These are phyloP conservation scores for Cloeon dipterum DNA, from an alignment of 2,888 invertebrate species.

Conservation along the genomic window DNA sequence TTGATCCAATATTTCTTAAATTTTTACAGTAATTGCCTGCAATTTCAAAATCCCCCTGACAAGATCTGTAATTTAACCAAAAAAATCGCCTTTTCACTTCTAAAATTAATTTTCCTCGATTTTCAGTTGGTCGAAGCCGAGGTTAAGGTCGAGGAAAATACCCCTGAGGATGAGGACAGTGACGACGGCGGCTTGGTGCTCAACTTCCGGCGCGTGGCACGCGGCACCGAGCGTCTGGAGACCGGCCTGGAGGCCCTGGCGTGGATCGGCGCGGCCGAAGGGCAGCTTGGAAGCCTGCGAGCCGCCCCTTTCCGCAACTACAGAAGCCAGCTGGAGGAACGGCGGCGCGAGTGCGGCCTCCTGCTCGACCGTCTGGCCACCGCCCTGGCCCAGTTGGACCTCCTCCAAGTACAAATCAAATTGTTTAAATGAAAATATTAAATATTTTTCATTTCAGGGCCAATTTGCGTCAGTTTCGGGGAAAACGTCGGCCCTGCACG, in stretches of 20 bases:
- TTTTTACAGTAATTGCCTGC: too few species aligned
- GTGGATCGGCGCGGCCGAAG: conserved; percentile 51
- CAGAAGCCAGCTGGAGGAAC: conserved; percentile 40
- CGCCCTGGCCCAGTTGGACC: not conserved
- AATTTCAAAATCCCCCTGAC: too few species aligned
- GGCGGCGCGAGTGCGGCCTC: conserved; percentile 41
- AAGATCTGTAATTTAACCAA: too few species aligned
- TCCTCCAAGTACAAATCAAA: not conserved
- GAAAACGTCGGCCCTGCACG: conserved; percentile 79
- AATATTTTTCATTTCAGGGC: not conserved
- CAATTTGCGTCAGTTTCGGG: conserved; percentile 73
- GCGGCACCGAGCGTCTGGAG: too few species aligned
- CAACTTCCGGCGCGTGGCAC: too few species aligned
- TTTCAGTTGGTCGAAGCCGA: conserved; percentile 5
- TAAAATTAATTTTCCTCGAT: too few species aligned
- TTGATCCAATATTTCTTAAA: too few species aligned
- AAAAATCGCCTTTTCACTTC: too few species aligned
- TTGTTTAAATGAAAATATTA: too few species aligned
- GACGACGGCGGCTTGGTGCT: conserved; percentile 5
- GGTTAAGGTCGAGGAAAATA: conserved; percentile 1
- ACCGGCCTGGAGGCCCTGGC: conserved; percentile 43
- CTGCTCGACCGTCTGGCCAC: conserved; percentile 32
- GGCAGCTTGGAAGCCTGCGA: conserved; percentile 41
- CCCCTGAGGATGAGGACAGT: conserved; percentile 5
- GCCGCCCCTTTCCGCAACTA: conserved; percentile 46